Evolutionary conservation across 2,888 invertebrate genomes (phyloP), one percentile per base, ranked within the genome.

Genomic region (Meandrusa payeni): DNA sequence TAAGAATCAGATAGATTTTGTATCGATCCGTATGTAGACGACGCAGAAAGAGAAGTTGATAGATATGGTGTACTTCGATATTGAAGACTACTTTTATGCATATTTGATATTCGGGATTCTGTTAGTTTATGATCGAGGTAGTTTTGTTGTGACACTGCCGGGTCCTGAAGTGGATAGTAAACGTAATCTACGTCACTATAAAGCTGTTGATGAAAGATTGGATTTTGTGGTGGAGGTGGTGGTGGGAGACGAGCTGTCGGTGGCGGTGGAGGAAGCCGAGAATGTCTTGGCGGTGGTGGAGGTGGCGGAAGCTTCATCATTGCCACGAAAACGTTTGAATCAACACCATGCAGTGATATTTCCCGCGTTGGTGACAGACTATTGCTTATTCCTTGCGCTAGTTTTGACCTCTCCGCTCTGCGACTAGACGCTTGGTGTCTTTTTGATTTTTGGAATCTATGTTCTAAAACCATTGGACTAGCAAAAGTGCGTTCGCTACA

Each of bases 101-200:
- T 85, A 57, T 90, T 91, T 11, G 88, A 76, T 7, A 89, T 72
- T 17, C 92, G 90, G 6, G 94, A 83, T 23, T 94, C 94, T 0
- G 95, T 93, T 61, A 95, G 91, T 70, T 96, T 96, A 37, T 95
- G 95, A 64, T 97, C 96, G 55, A 95, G 90, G 76, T 97, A 97
- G 69, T 97, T 96, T 72, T 96, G 96, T 67, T 95, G 95, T 51
- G 96, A 96, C 29, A 96, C 91, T 0, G 95, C 93, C 5, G 96
- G 96, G 76, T 97, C 96, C 77, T 96, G 96, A 48, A 96, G 76
- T 0, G 96, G 96, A 65, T 96, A 97, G 70, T 96, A 95, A 3
- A 97, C 96, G 64, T 95, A 97, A 76, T 97, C 96, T 2, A 95
- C 95, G 64, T 97, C 96, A 47, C 96, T 96, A 61, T 95, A 95